Evolutionary conservation across 2,113 vertebrate species (phyloP).

Genomic region (Sylvilagus bachmani): DNA sequence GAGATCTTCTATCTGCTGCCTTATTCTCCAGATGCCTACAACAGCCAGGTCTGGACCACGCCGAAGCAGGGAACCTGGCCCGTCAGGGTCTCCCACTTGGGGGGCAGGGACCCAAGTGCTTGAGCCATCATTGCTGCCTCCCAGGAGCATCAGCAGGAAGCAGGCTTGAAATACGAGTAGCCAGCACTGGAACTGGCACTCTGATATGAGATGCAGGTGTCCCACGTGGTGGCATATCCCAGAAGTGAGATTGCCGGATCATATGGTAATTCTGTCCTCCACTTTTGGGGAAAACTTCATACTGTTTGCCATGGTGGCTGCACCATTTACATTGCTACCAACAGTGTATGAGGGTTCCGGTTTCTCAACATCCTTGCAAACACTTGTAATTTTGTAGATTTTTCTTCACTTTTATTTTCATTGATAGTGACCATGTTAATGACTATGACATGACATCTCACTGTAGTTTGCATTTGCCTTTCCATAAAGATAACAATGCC

Average conservation of each 20-base stretch:
- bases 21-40: no score
- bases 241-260: not conserved
- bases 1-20: no score
- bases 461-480: not conserved
- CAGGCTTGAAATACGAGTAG: no score
- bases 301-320: not conserved
- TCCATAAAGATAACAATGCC: not conserved
- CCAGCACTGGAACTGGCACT: no score
- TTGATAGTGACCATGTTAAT: not conserved
- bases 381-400: not conserved
- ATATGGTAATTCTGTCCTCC: not conserved
- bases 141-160: no score
- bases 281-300: not conserved
- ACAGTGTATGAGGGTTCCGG: not conserved
- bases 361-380: not conserved
- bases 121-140: no score
- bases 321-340: not conserved
- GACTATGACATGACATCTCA: not conserved
- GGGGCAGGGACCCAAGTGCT: no score
- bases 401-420: not conserved
- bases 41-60: no score
- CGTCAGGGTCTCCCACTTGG: no score
- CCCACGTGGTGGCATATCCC: no score
- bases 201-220: no score
- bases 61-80: no score